These are phyloP conservation scores for Meleagris gallopavo DNA, from an alignment of 2,113 vertebrate genomes.

Conservation along the genomic window DNA sequence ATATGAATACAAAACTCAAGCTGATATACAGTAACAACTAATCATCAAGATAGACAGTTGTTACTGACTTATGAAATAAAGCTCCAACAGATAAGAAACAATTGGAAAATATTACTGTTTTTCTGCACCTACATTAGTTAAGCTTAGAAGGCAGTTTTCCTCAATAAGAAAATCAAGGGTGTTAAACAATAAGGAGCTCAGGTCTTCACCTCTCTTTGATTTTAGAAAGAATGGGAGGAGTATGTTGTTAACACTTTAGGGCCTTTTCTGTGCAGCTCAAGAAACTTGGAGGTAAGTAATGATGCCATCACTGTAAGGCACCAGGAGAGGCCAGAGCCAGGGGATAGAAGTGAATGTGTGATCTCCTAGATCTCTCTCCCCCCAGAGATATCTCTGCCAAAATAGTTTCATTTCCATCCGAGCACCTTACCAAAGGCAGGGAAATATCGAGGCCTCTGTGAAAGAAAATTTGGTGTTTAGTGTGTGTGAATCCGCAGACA, in stretches of 20 bases:
- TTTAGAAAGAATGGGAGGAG: constrained; percentile 25
- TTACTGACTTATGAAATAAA: constrained; percentile 40
- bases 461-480: not conserved
- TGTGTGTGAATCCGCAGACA: not conserved
- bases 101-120: constrained; percentile 28
- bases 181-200: constrained; percentile 23
- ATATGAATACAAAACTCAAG: constrained; percentile 48
- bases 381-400: not conserved
- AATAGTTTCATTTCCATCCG: not conserved
- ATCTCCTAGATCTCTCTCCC: not conserved
- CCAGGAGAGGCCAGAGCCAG: not conserved
- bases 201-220: constrained; percentile 18
- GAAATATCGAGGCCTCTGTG: not conserved
- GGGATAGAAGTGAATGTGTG: not conserved
- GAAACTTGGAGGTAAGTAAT: not conserved
- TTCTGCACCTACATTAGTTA: constrained; percentile 27
- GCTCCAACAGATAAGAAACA: constrained; percentile 53
- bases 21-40: constrained; percentile 38
- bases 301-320: not conserved
- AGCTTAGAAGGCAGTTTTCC: constrained; percentile 8
- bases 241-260: not conserved
- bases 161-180: not conserved
- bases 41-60: constrained; percentile 48
- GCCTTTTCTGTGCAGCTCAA: not conserved
- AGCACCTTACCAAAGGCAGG: not conserved